These are phyloP conservation scores for Flabesymbios commensalis DNA, from an alignment of 2,888 invertebrate genomes.

Conservation along the genomic window DNA sequence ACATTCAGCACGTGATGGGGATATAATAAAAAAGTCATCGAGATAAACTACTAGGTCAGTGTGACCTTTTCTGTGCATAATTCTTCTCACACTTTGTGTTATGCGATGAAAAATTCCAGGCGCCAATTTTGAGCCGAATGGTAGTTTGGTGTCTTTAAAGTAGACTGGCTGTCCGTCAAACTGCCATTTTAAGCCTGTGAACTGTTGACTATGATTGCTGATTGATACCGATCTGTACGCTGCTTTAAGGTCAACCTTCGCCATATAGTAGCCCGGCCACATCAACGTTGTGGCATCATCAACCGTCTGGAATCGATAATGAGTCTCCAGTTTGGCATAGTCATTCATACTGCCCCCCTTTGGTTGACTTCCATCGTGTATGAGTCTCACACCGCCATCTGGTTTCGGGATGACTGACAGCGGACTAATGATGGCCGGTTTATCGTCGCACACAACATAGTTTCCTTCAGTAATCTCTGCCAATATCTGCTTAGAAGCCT, in stretches of 20 bases:
- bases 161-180: background rate
- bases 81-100: background rate
- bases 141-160: background rate
- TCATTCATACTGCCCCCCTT: background rate
- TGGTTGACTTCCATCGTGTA: background rate
- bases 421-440: background rate
- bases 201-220: no score
- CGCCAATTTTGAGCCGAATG: background rate
- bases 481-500: background rate
- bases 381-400: background rate
- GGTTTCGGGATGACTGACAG: background rate
- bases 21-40: background rate
- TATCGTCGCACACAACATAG: background rate
- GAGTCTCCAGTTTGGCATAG: background rate
- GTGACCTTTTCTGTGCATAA: slow-evolving; percentile 1
- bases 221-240: background rate
- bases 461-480: background rate
- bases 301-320: background rate
- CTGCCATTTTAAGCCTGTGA: background rate
- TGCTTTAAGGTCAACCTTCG: background rate
- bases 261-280: background rate
- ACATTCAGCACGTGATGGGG: background rate
- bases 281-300: background rate
- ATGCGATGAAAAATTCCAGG: background rate
- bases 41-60: background rate